Percentiles rank a stretch among this genome's conserved stretches.
phyloP scores from a whole-genome alignment of 2,888 invertebrate genomes.

The Drosophila barbarae region DNA sequence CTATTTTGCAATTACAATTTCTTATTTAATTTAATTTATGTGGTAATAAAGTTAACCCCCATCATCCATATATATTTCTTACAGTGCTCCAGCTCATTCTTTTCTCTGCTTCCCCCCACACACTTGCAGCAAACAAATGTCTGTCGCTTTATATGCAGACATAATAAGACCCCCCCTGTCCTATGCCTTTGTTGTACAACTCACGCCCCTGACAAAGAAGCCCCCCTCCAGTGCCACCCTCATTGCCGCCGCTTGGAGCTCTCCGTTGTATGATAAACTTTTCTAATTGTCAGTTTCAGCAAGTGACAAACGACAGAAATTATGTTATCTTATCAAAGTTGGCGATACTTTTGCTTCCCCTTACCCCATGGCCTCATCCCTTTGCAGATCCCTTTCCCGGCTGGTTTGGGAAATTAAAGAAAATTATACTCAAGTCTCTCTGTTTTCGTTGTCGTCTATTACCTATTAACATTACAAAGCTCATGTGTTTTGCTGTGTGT shows the following conservation, averaged over 20 bases:
- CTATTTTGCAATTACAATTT: too few species aligned
- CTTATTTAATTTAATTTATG: too few species aligned
- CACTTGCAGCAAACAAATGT: slow-evolving; percentile 45
- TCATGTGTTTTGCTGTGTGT: slow-evolving; percentile 35
- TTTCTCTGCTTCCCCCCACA: slow-evolving; percentile 6
- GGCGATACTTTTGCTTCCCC: slow-evolving; percentile 53
- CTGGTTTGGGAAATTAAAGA: slow-evolving; percentile 55
- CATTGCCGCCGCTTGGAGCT: slow-evolving; percentile 35
- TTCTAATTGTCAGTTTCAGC: slow-evolving; percentile 75
- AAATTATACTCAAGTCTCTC: slow-evolving; percentile 60
- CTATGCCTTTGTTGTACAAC: slow-evolving; percentile 43
- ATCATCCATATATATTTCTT: background rate
- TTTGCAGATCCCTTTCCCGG: background rate
- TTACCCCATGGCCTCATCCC: background rate
- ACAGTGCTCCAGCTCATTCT: slow-evolving; percentile 1
- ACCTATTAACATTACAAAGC: slow-evolving; percentile 71
- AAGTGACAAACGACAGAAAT: slow-evolving; percentile 76
- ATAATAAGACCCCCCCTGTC: slow-evolving; percentile 35
- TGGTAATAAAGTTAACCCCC: too few species aligned
- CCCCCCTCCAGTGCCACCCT: slow-evolving; percentile 13
- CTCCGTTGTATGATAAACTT: slow-evolving; percentile 71
- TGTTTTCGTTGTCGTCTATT: slow-evolving; percentile 47
- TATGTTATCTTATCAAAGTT: slow-evolving; percentile 75
- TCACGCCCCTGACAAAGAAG: slow-evolving; percentile 51
- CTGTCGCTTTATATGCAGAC: slow-evolving; percentile 58